These are phyloP conservation scores for Macaria notata DNA, from an alignment of 2,888 invertebrate genomes.

Conservation along the genomic window DNA sequence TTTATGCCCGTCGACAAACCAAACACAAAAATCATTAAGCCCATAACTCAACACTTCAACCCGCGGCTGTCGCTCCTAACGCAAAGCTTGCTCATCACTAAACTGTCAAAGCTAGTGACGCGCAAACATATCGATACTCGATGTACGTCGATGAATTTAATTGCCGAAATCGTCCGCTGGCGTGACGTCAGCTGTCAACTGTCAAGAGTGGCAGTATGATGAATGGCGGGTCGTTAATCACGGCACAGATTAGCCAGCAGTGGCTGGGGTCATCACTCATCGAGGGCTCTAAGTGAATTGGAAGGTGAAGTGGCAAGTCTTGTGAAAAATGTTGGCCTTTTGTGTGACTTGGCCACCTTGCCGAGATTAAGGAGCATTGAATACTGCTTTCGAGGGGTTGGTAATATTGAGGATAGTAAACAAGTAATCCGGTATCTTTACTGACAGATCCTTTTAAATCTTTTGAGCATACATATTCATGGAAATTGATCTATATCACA, in stretches of 20 bases:
- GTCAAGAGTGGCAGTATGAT: slow-evolving; percentile 42
- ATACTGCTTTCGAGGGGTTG: not conserved
- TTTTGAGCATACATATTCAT: no score
- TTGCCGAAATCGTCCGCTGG: slow-evolving; percentile 34
- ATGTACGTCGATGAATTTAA: slow-evolving; percentile 36
- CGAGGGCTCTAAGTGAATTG: slow-evolving; percentile 35
- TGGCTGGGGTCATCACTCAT: slow-evolving; percentile 35
- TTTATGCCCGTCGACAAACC: no score
- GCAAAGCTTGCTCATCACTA: slow-evolving; percentile 10
- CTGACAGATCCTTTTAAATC: no score
- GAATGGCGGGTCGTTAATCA: slow-evolving; percentile 47
- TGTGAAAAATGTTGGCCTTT: slow-evolving; percentile 26
- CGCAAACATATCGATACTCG: slow-evolving; percentile 22
- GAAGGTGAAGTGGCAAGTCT: slow-evolving; percentile 36
- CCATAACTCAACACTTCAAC: no score
- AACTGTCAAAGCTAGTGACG: slow-evolving; percentile 27
- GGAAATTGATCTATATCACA: no score
- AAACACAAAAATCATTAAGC: no score
- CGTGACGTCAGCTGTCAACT: slow-evolving; percentile 37
- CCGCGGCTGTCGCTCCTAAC: not conserved
- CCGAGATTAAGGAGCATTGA: slow-evolving; percentile 3
- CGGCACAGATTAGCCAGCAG: slow-evolving; percentile 24
- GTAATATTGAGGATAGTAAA: no score
- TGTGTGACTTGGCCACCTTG: slow-evolving; percentile 9
- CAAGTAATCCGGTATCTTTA: no score